These are phyloP conservation scores for Netta rufina DNA, from an alignment of 2,797 vertebrate genomes.

Conservation along the genomic window DNA sequence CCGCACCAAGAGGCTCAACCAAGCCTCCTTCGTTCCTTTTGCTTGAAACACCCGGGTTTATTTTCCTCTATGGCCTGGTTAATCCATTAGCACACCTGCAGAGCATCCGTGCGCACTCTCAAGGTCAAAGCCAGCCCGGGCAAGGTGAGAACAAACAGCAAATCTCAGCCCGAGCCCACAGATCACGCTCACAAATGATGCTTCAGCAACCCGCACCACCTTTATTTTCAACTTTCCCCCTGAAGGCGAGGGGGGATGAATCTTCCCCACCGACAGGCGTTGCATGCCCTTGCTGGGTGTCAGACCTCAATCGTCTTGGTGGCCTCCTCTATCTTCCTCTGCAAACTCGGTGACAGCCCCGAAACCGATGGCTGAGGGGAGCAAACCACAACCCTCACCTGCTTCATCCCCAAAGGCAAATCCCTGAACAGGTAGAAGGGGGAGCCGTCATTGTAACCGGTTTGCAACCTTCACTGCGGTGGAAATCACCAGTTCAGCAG, in stretches of 20 bases:
- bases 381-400: conserved; percentile 49
- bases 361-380: conserved; percentile 19
- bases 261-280: neutral
- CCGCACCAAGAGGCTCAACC: neutral
- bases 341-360: neutral
- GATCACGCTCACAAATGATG: neutral
- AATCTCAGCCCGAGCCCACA: neutral
- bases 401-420: conserved; percentile 50
- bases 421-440: conserved; percentile 28
- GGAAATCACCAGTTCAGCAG: conserved; percentile 31
- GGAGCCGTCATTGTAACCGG: conserved; percentile 45
- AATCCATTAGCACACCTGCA: neutral
- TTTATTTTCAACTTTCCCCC: neutral
- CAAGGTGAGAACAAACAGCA: neutral
- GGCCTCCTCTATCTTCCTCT: neutral
- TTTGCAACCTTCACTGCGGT: conserved; percentile 6
- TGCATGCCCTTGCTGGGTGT: neutral
- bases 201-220: neutral
- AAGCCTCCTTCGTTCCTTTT: neutral
- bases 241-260: neutral
- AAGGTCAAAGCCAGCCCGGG: neutral
- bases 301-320: neutral
- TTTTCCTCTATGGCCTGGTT: neutral
- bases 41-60: neutral
- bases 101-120: neutral